Percentiles rank a stretch among this genome's conserved stretches.
These are phyloP conservation scores for Trichopoda pennipes DNA, from an alignment of 2,888 invertebrate genomes.

Conservation along the genomic window DNA sequence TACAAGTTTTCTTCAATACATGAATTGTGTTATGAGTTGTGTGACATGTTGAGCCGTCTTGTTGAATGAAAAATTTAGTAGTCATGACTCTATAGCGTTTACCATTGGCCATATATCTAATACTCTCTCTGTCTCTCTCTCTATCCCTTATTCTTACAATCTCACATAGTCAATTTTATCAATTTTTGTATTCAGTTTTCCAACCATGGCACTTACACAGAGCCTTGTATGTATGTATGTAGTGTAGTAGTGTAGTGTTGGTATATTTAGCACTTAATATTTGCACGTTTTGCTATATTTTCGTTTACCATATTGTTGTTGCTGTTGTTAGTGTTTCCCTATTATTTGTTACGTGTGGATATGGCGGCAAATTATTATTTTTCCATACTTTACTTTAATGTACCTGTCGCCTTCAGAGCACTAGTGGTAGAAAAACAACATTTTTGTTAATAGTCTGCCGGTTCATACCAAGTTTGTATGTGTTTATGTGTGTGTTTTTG, in stretches of 20 bases:
- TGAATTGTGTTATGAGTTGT: too few species aligned
- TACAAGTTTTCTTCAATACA: too few species aligned
- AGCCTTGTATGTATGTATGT: not conserved
- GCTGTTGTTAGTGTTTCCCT: constrained; percentile 24
- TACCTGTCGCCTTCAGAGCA: constrained; percentile 49
- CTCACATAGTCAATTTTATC: too few species aligned
- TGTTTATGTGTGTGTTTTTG: not conserved
- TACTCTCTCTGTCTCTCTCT: too few species aligned
- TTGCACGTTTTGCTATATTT: constrained; percentile 45
- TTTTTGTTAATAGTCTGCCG: constrained; percentile 13
- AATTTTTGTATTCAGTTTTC: not conserved
- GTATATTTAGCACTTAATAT: constrained; percentile 33
- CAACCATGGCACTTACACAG: not conserved
- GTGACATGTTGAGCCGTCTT: too few species aligned
- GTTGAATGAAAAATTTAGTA: too few species aligned
- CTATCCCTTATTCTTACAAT: too few species aligned
- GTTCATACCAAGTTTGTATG: not conserved
- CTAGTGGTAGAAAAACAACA: not conserved
- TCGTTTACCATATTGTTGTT: constrained; percentile 13
- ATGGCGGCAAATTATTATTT: constrained; percentile 53
- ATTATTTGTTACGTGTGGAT: constrained; percentile 42
- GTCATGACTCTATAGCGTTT: too few species aligned
- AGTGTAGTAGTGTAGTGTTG: too few species aligned
- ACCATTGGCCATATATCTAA: too few species aligned
- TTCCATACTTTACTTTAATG: constrained; percentile 27